These are phyloP conservation scores for Darevskia mixta DNA, from an alignment of 2,797 vertebrate species.

Conservation along the genomic window DNA sequence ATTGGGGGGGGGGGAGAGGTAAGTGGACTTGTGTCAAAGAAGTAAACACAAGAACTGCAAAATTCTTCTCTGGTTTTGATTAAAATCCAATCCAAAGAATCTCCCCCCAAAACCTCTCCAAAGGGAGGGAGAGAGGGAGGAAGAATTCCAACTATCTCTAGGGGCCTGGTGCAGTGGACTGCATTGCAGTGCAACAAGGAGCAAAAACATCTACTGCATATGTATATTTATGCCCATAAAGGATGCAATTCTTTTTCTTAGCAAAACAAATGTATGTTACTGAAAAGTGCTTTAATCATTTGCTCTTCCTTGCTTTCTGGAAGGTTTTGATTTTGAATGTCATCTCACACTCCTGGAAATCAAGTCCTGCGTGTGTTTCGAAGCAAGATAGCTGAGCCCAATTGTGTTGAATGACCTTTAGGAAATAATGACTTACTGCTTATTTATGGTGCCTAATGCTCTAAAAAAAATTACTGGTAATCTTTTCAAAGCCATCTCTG, in stretches of 20 bases:
- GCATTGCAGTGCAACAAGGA: too few relatives aligned
- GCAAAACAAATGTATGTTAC: constrained; percentile 14
- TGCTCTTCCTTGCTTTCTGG: constrained; percentile 5
- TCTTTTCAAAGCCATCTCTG: constrained; percentile 30
- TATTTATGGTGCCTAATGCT: constrained; percentile 42
- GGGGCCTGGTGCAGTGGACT: background rate
- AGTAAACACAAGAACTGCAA: too few relatives aligned
- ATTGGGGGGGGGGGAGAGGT: too few relatives aligned
- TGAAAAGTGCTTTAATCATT: constrained; percentile 29
- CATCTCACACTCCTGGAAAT: constrained; percentile 46
- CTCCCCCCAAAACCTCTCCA: background rate
- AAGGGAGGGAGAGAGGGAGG: too few relatives aligned
- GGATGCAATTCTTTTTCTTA: background rate
- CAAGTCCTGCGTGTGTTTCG: constrained; percentile 41
- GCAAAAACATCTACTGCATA: too few relatives aligned
- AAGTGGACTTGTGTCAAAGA: too few relatives aligned
- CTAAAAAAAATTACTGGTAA: constrained; percentile 47
- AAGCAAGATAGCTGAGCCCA: constrained; percentile 58
- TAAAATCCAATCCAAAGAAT: too few relatives aligned
- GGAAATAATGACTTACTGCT: constrained; percentile 61
- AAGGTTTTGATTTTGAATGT: constrained; percentile 53
- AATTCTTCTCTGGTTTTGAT: too few relatives aligned
- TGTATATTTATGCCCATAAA: background rate
- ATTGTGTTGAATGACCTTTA: constrained; percentile 58
- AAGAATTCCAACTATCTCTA: background rate